Percentiles rank a stretch among this genome's conserved stretches.
Evolutionary conservation across 1,140 invertebrate species (phyloP).

Genomic region (Drosophila lacteicornis): DNA sequence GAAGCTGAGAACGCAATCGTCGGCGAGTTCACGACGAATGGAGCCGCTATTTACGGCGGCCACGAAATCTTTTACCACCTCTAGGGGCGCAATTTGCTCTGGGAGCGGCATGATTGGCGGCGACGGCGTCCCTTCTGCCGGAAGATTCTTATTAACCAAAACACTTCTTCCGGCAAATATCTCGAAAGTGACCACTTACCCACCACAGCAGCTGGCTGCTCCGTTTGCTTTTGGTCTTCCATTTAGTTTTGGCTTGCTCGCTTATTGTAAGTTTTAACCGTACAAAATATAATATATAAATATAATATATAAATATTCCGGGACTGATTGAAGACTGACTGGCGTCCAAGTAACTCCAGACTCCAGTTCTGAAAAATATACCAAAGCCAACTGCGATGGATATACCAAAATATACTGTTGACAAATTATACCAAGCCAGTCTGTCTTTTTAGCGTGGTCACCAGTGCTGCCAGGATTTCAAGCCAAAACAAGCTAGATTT

Average conservation of each 20-base stretch:
- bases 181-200: neutral
- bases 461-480: neutral
- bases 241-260: neutral
- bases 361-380: neutral
- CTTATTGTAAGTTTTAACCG: too few relatives aligned
- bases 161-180: neutral
- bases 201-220: neutral
- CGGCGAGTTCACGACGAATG: constrained; percentile 28
- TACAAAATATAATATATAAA: too few relatives aligned
- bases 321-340: neutral
- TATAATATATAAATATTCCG: neutral
- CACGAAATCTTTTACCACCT: constrained; percentile 34
- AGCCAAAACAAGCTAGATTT: neutral
- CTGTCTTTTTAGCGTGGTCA: neutral
- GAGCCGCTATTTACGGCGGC: constrained; percentile 25
- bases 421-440: neutral
- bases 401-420: neutral
- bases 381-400: neutral
- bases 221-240: neutral
- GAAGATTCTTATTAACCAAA: constrained; percentile 11
- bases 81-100: neutral
- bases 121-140: neutral
- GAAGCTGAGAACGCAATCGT: constrained; percentile 50
- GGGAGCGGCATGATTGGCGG: neutral
- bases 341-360: neutral